phyloP scores from a whole-genome alignment of 1,140 invertebrate species.

The Lasioglossum baleicum region DNA sequence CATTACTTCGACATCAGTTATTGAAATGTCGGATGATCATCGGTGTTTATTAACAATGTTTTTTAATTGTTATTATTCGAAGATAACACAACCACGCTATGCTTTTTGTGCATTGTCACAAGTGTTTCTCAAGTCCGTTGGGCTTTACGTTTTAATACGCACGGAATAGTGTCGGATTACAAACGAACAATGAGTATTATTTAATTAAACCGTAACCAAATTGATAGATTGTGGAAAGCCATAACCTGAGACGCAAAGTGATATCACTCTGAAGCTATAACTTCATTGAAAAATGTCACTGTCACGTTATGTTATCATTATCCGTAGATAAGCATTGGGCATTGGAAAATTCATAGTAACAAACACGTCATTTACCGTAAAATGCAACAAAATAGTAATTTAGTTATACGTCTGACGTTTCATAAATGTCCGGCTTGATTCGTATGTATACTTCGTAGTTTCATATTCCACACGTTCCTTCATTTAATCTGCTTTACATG shows the following conservation, averaged over 20 bases:
- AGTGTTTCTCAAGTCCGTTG: background rate
- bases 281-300: conserved; percentile 7
- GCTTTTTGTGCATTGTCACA: conserved; percentile 4
- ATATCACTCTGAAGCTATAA: conserved; percentile 31
- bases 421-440: conserved; percentile 49
- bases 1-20: background rate
- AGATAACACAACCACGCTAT: background rate
- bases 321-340: background rate
- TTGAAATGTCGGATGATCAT: background rate
- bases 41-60: conserved; percentile 4
- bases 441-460: conserved; percentile 19
- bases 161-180: background rate
- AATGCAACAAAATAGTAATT: conserved; percentile 29
- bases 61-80: conserved; percentile 1
- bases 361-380: conserved; percentile 20
- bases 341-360: conserved; percentile 2
- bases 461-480: conserved; percentile 47
- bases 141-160: background rate
- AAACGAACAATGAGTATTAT: conserved; percentile 18
- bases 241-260: conserved; percentile 57
- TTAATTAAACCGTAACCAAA: conserved; percentile 41
- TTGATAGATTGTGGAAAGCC: conserved; percentile 29
- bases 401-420: conserved; percentile 41
- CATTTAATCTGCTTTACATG: conserved; percentile 33
- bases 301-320: background rate